Evolutionary conservation across 2,888 invertebrate species (phyloP).

Genomic region (Elmis aenea): DNA sequence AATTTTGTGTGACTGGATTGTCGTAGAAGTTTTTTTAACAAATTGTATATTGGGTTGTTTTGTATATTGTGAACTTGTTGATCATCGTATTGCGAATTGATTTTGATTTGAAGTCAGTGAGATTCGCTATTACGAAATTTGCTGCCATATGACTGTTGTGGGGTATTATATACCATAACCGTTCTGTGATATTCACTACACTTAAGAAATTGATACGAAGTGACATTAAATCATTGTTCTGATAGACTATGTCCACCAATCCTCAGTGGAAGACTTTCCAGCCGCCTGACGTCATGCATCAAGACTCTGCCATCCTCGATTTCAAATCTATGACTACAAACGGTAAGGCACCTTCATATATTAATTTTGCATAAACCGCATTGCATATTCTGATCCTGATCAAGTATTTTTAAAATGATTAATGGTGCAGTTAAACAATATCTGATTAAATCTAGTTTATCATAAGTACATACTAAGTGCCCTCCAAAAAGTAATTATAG

Average conservation of each 20-base stretch:
- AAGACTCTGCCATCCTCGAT: slow-evolving; percentile 75
- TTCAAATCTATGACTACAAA: slow-evolving; percentile 67
- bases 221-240: slow-evolving; percentile 41
- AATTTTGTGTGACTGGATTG: slow-evolving; percentile 48
- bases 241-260: slow-evolving; percentile 67
- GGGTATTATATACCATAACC: slow-evolving; percentile 48
- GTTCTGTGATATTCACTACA: slow-evolving; percentile 59
- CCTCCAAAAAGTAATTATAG: no score
- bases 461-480: no score
- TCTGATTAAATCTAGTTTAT: no score
- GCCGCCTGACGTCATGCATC: slow-evolving; percentile 76
- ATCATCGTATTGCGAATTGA: slow-evolving; percentile 16
- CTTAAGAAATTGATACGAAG: slow-evolving; percentile 48
- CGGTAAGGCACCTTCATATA: slow-evolving; percentile 32
- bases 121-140: slow-evolving; percentile 30
- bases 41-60: slow-evolving; percentile 25
- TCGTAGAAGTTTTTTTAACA: slow-evolving; percentile 27
- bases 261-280: slow-evolving; percentile 88
- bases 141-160: slow-evolving; percentile 40
- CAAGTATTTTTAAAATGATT: not conserved
- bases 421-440: no score
- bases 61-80: slow-evolving; percentile 18
- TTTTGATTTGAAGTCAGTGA: slow-evolving; percentile 16
- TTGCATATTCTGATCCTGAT: not conserved
- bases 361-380: not conserved